phyloP scores from a whole-genome alignment of 2,797 vertebrate species.

The Eupleurogrammus muticus region DNA sequence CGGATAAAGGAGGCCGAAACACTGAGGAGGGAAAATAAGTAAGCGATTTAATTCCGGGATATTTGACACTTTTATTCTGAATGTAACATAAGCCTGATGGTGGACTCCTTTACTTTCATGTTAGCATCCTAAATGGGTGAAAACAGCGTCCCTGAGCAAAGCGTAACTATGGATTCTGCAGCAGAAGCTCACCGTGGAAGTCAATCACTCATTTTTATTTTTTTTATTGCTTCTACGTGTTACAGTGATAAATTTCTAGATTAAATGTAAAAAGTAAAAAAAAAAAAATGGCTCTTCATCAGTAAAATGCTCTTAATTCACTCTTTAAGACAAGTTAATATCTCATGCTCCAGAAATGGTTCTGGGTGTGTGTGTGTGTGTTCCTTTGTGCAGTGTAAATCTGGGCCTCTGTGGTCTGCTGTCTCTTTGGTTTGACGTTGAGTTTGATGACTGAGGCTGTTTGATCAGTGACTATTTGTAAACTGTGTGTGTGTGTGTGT shows the following conservation, averaged over 20 bases:
- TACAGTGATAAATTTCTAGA: slow-evolving; percentile 27
- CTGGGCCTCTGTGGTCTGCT: slow-evolving; percentile 49
- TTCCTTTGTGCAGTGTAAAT: slow-evolving; percentile 41
- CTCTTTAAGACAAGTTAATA: slow-evolving; percentile 3
- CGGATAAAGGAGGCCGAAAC: slow-evolving; percentile 5
- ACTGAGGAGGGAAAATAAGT: slow-evolving; percentile 7
- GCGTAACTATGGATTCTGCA: slow-evolving; percentile 31
- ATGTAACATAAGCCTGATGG: background rate
- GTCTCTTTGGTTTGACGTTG: slow-evolving; percentile 59
- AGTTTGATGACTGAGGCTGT: slow-evolving; percentile 70
- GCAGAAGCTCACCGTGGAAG: slow-evolving; percentile 43
- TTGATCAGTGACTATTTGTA: slow-evolving; percentile 71
- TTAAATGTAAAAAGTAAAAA: slow-evolving; percentile 19
- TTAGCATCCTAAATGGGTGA: slow-evolving; percentile 4
- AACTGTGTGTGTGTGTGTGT: too few relatives aligned
- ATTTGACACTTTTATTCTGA: background rate
- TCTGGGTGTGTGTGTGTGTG: background rate
- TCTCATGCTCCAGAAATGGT: background rate
- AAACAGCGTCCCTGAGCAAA: slow-evolving; percentile 13
- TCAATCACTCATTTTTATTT: slow-evolving; percentile 26
- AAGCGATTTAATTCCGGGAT: slow-evolving; percentile 10
- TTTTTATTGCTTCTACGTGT: slow-evolving; percentile 26
- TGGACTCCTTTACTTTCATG: slow-evolving; percentile 24
- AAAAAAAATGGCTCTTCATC: background rate
- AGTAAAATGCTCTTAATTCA: slow-evolving; percentile 4